Conservation (phyloP, 2,113 vertebrate species). For the Hippocampus mohnikei region DNA sequence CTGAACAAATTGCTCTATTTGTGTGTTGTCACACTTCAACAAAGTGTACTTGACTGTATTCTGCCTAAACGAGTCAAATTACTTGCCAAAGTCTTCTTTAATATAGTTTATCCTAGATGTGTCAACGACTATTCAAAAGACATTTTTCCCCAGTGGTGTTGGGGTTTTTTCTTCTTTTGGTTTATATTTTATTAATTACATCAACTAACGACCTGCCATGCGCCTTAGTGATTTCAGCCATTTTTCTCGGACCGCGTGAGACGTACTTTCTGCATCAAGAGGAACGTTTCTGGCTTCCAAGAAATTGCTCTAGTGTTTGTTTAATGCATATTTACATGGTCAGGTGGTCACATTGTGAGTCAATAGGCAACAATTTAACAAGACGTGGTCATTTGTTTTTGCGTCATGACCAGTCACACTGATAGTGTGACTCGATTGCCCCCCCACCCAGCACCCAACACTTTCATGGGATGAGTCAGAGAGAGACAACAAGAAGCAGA, state of each 20-base stretch:
- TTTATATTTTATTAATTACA: neutral
- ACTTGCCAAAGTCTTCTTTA: too few species aligned
- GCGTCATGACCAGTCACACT: conserved; percentile 57
- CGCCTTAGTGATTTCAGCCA: too few species aligned
- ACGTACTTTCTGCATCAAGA: neutral
- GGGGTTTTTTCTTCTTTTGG: too few species aligned
- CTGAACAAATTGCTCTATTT: too few species aligned
- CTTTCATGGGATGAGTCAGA: conserved; percentile 57
- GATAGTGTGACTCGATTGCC: conserved; percentile 25
- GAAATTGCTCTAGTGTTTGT: conserved; percentile 14
- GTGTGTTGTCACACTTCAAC: too few species aligned
- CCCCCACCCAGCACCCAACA: conserved; percentile 50
- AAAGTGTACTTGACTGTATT: too few species aligned
- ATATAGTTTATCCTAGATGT: too few species aligned
- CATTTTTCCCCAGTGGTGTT: neutral
- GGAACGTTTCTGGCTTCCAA: neutral
- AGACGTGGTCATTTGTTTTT: conserved; percentile 51
- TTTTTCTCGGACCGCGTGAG: too few species aligned
- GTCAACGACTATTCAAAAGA: too few species aligned
- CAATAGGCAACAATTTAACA: conserved; percentile 50
- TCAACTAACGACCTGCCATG: neutral
- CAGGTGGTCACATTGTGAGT: conserved; percentile 42
- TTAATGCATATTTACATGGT: conserved; percentile 20
- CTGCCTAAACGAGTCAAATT: too few species aligned
- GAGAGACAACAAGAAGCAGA: neutral